Base-by-base conservation (phyloP, 1,140 invertebrate species). In the Lamellibrachia luymesi region DNA sequence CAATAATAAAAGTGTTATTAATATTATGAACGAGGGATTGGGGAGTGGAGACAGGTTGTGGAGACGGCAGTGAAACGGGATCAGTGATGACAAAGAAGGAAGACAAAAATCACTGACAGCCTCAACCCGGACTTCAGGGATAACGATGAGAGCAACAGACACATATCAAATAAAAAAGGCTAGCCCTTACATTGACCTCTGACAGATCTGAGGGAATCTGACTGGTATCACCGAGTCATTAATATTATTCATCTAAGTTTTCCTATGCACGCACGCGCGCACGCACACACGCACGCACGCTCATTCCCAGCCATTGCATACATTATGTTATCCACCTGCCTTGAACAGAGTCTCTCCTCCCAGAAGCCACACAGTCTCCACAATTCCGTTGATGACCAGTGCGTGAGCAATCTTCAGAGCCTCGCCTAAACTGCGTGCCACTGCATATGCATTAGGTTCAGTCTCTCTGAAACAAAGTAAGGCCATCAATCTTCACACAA, bases 321-420 rank as follows among this genome's bases (percentile, higher is more conserved):
- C 52, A 56, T 6, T 56, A 56, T 80, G 64, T 50, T 56, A 25
- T 50, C 38, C n/a, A 93, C 52, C 10, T 50, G 92, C 93, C 52
- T 93, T 51, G 52, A 27, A 93, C 38, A 93, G 91, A 4, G 91
- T 51, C 49, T 93, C 17, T 6, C 93, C 93, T 25, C 93, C 93
- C 17, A 93, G n/a, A 50, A 93, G 27, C 90, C 90, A 93, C 13
- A 93, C 90, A 49, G 51, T 92, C 27, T 92, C 91, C 17, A 92
- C 93, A 49, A 91, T 51, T 22, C 50, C 93, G 22, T 91, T 91
- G 25, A 1, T 5, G 51, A 51, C 25, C 90, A 92, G 52, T 25
- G 25, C 50, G 27, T 38, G 52, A 17, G 51, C 91, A 51, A 93
- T 56, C 25, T 49, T 56, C 8, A 92, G 49, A 25, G 93, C 90